Conservation (phyloP, 2,888 invertebrate genomes). For the Pycnomerus fuliginosus region DNA sequence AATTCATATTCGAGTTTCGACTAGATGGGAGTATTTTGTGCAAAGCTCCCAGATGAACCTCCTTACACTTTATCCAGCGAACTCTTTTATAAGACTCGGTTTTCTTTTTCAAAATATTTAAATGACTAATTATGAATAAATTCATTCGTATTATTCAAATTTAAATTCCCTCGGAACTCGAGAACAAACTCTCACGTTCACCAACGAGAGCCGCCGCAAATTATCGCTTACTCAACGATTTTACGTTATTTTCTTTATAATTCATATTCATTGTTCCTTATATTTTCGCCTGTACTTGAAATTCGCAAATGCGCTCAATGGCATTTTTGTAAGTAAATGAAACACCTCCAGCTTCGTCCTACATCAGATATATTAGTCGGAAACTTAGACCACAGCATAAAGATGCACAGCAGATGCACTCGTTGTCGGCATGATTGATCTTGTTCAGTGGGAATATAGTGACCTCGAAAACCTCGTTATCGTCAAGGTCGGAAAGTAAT, state of each 20-base stretch:
- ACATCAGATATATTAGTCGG: no score
- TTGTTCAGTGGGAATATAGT: no score
- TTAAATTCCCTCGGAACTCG: conserved; percentile 17
- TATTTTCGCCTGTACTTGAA: no score
- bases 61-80: conserved; percentile 11
- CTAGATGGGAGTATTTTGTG: conserved; percentile 8
- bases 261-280: no score
- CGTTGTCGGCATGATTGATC: no score
- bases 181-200: conserved; percentile 15
- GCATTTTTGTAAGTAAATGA: no score
- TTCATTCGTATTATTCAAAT: conserved; percentile 17
- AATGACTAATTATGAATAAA: conserved; percentile 21
- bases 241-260: conserved; percentile 12
- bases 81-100: conserved; percentile 7
- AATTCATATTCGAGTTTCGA: conserved; percentile 17
- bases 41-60: conserved; percentile 11
- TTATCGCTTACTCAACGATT: conserved; percentile 14
- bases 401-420: no score
- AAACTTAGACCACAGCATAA: no score
- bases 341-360: no score
- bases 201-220: conserved; percentile 9
- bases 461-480: no score
- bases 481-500: no score
- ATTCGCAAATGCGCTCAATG: no score
- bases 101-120: conserved; percentile 20